Evolutionary conservation across 2,797 vertebrate species (phyloP), one percentile per base, ranked within the genome.

Genomic region (Lepilemur ruficaudatus): DNA sequence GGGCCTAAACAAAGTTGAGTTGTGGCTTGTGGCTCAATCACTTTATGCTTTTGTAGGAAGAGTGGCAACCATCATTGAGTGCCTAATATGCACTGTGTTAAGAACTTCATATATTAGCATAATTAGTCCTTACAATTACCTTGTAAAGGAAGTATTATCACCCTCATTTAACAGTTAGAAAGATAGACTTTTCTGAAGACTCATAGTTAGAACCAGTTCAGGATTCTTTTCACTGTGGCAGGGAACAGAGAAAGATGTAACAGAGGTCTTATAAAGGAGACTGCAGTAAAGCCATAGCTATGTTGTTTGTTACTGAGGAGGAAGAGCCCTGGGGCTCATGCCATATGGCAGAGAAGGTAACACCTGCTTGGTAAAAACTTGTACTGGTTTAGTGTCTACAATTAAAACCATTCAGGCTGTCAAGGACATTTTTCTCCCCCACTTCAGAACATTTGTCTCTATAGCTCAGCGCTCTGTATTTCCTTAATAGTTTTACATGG

Each of bases 321-420:
- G 75, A 95, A 93, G 90, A 89, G 89, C 89, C 98, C 97, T 95
- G 92, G 94, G 85, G 97, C 93, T 97, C 67, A 63, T 11, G 91
- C 96, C 98, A 97, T 96, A 97, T 97, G 97, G 96, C 86, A 70
- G 76, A 84, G 86, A 95, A 67, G 75, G 52, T 84, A 63, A 79
- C 96, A 98, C 97, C 98, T 97, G 96, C 95, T 92, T 87, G 38
- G 75, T 86, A 30, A 86, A 95, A 95, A 72, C 86, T 93, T 94
- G 87, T 55, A n/a, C 84, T 93, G 79, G 61, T 55, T 90, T 89
- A 63, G 70, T 91, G n/a, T 86, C 78, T 87, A 20, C 52, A 88
- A 5, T 79, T 72, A 87, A 89, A 96, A 84, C n/a, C 18, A 22
- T 48, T 81, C 65, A 93, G 88, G 10, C n/a, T 81, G 61, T 87